phyloP scores from a whole-genome alignment of 2,113 vertebrate species.

The Dromaius novaehollandiae region DNA sequence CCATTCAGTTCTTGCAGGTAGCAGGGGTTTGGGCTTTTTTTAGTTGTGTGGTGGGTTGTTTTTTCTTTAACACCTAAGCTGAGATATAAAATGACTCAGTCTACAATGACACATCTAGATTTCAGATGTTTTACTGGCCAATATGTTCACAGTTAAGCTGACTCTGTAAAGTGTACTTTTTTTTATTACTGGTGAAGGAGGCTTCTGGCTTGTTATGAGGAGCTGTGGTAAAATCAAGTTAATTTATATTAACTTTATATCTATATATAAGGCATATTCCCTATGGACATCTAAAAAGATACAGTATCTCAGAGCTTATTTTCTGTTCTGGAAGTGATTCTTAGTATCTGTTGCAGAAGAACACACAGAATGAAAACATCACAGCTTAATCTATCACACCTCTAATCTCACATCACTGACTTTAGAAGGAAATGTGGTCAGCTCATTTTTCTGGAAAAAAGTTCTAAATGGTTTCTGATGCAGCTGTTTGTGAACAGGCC shows the following conservation, averaged over 20 bases:
- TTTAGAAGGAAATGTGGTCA: not conserved
- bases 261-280: not conserved
- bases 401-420: not conserved
- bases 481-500: not conserved
- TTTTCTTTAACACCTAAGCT: not conserved
- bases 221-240: not conserved
- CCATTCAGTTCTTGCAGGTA: not conserved
- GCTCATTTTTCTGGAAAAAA: not conserved
- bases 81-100: conserved; percentile 47
- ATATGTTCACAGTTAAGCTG: conserved; percentile 10
- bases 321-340: not conserved
- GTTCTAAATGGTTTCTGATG: not conserved
- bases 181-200: not conserved
- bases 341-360: not conserved
- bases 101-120: conserved; percentile 41
- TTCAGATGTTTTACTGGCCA: conserved; percentile 8
- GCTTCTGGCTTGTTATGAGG: not conserved
- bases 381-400: not conserved
- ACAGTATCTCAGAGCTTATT: not conserved
- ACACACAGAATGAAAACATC: not conserved
- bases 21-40: not conserved
- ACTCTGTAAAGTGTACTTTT: not conserved
- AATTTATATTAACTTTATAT: not conserved
- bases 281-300: not conserved
- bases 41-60: not conserved